These are phyloP conservation scores for Anthoscopus minutus DNA, from an alignment of 2,113 vertebrate genomes.

Conservation along the genomic window DNA sequence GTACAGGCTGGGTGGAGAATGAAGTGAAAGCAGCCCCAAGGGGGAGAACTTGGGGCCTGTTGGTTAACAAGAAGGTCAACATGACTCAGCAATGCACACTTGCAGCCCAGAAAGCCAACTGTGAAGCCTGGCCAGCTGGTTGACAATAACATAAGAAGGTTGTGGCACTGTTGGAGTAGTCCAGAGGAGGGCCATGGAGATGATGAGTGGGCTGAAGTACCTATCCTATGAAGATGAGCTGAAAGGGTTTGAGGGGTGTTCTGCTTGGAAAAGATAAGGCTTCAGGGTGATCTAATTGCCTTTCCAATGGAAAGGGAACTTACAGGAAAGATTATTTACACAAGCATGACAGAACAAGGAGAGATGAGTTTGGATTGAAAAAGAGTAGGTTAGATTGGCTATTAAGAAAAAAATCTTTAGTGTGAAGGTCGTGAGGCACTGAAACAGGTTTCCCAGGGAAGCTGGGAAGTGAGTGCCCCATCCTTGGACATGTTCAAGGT, in stretches of 20 bases:
- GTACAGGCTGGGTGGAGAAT: not conserved
- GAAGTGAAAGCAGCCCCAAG: not conserved
- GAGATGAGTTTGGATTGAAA: not conserved
- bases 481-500: not conserved
- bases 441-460: not conserved
- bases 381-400: not conserved
- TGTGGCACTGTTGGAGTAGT: not conserved
- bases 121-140: not conserved
- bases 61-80: not conserved
- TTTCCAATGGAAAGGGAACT: not conserved
- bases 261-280: not conserved
- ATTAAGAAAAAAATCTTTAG: not conserved
- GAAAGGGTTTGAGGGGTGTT: not conserved
- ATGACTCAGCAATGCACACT: not conserved
- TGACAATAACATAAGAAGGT: not conserved
- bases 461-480: not conserved
- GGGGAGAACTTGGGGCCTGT: not conserved
- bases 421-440: not conserved
- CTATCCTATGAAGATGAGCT: not conserved
- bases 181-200: not conserved
- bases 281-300: rapidly evolving
- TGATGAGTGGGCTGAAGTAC: not conserved
- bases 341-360: not conserved
- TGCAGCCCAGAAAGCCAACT: no score
- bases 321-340: not conserved